These are phyloP conservation scores for Catocala fraxini DNA, from an alignment of 2,888 invertebrate genomes.

Conservation along the genomic window DNA sequence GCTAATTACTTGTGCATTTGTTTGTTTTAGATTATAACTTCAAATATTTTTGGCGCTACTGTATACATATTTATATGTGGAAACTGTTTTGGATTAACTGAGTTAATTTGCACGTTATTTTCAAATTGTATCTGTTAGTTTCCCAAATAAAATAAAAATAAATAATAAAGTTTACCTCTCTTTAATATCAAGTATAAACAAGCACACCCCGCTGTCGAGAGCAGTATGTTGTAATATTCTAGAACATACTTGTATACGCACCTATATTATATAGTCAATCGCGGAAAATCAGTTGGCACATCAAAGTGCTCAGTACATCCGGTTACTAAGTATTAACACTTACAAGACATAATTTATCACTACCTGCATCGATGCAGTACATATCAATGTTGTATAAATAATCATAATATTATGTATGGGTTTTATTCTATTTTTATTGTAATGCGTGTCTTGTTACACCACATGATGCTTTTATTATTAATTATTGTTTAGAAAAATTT, in stretches of 20 bases:
- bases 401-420: constrained; percentile 6
- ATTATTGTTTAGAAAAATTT: too few relatives aligned
- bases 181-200: too few relatives aligned
- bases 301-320: constrained; percentile 52
- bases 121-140: too few relatives aligned
- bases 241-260: constrained; percentile 4
- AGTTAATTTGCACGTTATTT: too few relatives aligned
- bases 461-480: neutral
- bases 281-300: constrained; percentile 60
- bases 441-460: neutral
- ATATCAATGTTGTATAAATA: constrained; percentile 28
- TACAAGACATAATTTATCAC: constrained; percentile 35
- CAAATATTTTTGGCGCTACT: too few relatives aligned
- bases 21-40: too few relatives aligned
- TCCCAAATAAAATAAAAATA: too few relatives aligned
- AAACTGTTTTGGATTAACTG: too few relatives aligned
- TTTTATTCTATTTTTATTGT: constrained; percentile 11
- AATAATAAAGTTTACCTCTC: too few relatives aligned
- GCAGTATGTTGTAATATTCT: neutral
- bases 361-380: constrained; percentile 29
- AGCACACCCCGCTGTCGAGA: too few relatives aligned
- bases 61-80: too few relatives aligned
- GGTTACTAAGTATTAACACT: constrained; percentile 32
- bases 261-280: constrained; percentile 50
- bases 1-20: too few relatives aligned